Percentiles rank a stretch among this genome's conserved stretches.
Conservation (phyloP, 2,888 invertebrate species). For the Rhamnusium bicolor region DNA sequence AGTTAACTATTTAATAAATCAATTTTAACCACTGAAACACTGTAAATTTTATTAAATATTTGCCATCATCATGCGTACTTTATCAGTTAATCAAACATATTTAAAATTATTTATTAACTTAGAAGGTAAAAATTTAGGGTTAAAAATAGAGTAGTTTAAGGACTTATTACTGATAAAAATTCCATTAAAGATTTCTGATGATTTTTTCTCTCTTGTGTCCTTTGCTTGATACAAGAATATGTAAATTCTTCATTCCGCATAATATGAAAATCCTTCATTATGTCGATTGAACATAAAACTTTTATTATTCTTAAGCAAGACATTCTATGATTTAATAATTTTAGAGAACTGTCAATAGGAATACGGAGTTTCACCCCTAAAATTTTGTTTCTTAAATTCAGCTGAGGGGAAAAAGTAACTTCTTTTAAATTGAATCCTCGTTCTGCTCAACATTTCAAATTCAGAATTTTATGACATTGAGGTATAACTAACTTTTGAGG, state of each 20-base stretch:
- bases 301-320: background rate
- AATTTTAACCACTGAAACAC: too few relatives aligned
- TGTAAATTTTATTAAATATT: too few relatives aligned
- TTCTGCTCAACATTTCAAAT: slow-evolving; percentile 7
- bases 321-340: background rate
- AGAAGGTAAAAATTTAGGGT: too few relatives aligned
- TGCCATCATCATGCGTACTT: too few relatives aligned
- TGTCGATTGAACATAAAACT: background rate
- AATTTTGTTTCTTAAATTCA: background rate
- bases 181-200: too few relatives aligned
- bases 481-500: slow-evolving; percentile 20
- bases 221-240: background rate
- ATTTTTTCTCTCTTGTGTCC: too few relatives aligned
- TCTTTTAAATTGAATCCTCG: slow-evolving; percentile 1
- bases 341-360: background rate
- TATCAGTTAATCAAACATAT: too few relatives aligned
- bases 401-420: slow-evolving; percentile 4
- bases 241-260: background rate
- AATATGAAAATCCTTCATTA: background rate
- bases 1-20: too few relatives aligned
- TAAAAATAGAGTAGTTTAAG: too few relatives aligned
- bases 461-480: slow-evolving; percentile 19
- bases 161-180: too few relatives aligned
- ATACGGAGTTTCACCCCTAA: background rate
- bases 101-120: too few relatives aligned